These are phyloP conservation scores for Parascotia fuliginaria DNA, from an alignment of 2,888 invertebrate genomes.

Conservation along the genomic window DNA sequence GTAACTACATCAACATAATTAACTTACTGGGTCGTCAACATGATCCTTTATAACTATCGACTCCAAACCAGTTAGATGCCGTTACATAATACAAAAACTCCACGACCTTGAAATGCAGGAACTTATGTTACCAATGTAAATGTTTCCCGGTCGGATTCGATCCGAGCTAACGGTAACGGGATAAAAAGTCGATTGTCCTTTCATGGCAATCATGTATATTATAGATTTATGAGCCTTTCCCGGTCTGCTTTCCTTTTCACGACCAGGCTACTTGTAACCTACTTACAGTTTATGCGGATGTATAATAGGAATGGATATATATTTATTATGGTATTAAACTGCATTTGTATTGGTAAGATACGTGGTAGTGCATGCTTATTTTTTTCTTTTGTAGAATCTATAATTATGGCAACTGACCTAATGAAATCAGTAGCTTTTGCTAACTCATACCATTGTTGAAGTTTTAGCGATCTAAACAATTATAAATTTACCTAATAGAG, in stretches of 20 bases:
- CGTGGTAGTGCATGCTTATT: no score
- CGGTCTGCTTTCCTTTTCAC: conserved; percentile 49
- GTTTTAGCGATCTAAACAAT: no score
- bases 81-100: conserved; percentile 31
- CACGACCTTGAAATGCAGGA: conserved; percentile 41
- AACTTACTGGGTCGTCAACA: conserved; percentile 18
- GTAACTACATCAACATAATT: no score
- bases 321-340: no score
- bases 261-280: conserved; percentile 1
- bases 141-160: conserved; percentile 23
- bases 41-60: conserved; percentile 14
- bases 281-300: conserved; percentile 1
- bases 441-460: no score
- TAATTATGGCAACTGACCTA: no score
- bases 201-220: conserved; percentile 31
- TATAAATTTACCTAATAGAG: no score
- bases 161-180: conserved; percentile 41
- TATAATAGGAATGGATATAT: neutral
- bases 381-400: no score
- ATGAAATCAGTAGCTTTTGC: no score
- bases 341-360: no score
- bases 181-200: conserved; percentile 54
- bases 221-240: conserved; percentile 43
- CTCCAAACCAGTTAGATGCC: conserved; percentile 30
- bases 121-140: conserved; percentile 31